These are phyloP conservation scores for Brachyptera putata DNA, from an alignment of 2,888 invertebrate species.

Conservation along the genomic window DNA sequence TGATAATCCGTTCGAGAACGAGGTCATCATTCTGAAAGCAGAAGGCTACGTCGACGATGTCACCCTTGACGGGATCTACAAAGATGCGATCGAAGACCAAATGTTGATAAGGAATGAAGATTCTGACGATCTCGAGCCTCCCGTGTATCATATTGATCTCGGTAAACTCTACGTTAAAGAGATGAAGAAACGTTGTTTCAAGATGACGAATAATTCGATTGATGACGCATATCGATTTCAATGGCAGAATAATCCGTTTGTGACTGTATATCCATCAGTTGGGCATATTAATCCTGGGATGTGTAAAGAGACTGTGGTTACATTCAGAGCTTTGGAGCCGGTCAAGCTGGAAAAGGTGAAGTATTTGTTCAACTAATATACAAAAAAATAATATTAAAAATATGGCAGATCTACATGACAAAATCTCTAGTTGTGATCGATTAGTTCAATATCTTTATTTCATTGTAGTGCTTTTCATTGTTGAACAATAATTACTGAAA, in stretches of 20 bases:
- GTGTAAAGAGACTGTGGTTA: constrained; percentile 50
- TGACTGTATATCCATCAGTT: constrained; percentile 49
- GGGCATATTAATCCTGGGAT: constrained; percentile 47
- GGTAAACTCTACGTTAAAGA: constrained; percentile 39
- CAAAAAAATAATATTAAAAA: too few species aligned
- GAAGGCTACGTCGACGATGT: constrained; percentile 49
- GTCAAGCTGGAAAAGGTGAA: constrained; percentile 40
- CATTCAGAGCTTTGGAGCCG: constrained; percentile 48
- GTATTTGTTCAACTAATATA: too few species aligned
- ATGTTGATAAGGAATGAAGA: not conserved
- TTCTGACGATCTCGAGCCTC: constrained; percentile 13
- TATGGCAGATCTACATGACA: too few species aligned
- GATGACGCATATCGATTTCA: constrained; percentile 45
- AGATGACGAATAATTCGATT: constrained; percentile 45
- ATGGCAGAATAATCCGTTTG: constrained; percentile 40
- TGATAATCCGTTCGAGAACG: constrained; percentile 55
- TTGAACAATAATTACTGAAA: too few species aligned
- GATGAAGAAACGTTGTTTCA: constrained; percentile 44
- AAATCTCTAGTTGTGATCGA: too few species aligned
- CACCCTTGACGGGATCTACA: constrained; percentile 43
- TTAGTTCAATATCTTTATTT: too few species aligned
- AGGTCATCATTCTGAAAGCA: constrained; percentile 47
- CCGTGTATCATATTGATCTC: constrained; percentile 16
- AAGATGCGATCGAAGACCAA: not conserved
- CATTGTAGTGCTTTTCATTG: too few species aligned